Percentiles rank a stretch among this genome's conserved stretches.
Evolutionary conservation across 1,140 invertebrate species (phyloP).

Genomic region (Drosophila orena): DNA sequence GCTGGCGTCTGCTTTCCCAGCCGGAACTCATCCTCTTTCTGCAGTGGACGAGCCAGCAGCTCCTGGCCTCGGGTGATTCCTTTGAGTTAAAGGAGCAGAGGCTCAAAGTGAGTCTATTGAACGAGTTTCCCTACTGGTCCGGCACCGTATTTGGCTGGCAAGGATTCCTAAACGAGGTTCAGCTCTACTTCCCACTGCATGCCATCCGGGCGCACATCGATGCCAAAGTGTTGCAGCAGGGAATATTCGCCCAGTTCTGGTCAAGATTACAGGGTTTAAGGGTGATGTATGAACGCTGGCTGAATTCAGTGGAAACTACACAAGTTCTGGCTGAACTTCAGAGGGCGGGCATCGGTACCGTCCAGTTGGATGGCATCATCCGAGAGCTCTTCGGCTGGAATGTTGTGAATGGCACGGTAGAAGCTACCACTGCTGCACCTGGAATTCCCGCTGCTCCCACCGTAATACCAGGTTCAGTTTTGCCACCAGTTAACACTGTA

Average conservation of each 20-base stretch:
- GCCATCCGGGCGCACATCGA: conserved; percentile 61
- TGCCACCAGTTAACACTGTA: conserved; percentile 27
- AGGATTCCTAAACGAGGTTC: conserved; percentile 73
- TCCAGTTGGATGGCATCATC: conserved; percentile 59
- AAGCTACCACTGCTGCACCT: conserved; percentile 23
- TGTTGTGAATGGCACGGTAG: conserved; percentile 28
- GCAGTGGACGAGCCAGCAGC: conserved; percentile 67
- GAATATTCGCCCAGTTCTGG: conserved; percentile 74
- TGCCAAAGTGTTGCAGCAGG: conserved; percentile 57
- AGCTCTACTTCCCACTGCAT: conserved; percentile 64
- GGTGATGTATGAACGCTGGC: conserved; percentile 70
- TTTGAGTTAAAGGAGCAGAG: conserved; percentile 65
- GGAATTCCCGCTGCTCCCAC: conserved; percentile 30
- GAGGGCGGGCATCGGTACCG: conserved; percentile 58
- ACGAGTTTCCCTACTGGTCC: conserved; percentile 70
- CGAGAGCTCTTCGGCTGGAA: conserved; percentile 69
- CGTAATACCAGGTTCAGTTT: conserved; percentile 40
- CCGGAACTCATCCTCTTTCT: conserved; percentile 67
- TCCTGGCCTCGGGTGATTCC: conserved; percentile 54
- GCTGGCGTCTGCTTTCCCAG: conserved; percentile 64
- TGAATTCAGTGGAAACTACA: conserved; percentile 48
- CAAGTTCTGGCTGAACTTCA: conserved; percentile 55
- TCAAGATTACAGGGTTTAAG: conserved; percentile 45
- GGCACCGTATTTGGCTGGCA: conserved; percentile 70
- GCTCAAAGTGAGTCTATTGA: conserved; percentile 55